Conservation (phyloP, 1,140 invertebrate species). For the Galendromus occidentalis region DNA sequence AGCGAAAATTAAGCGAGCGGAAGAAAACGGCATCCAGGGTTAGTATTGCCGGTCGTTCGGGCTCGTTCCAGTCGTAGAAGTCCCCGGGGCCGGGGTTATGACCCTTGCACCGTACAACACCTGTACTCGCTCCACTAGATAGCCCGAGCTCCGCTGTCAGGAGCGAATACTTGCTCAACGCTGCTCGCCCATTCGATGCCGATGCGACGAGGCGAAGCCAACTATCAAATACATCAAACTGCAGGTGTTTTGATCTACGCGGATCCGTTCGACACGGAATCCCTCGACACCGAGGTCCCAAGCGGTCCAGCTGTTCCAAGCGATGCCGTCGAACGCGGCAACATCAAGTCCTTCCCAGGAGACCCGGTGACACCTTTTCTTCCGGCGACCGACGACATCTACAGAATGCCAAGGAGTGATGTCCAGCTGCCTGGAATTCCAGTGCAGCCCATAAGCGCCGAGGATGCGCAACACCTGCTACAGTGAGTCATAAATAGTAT, state of each 20-base stretch:
- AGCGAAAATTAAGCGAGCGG: neutral
- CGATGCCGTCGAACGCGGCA: neutral
- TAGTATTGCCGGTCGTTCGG: too few species aligned
- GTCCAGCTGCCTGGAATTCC: slow-evolving; percentile 17
- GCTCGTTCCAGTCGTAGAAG: too few species aligned
- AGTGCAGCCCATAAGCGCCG: slow-evolving; percentile 15
- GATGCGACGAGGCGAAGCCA: too few species aligned
- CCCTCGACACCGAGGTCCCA: neutral
- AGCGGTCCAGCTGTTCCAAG: neutral
- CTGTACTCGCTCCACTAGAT: too few species aligned
- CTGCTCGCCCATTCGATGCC: too few species aligned
- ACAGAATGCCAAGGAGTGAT: neutral
- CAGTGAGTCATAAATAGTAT: slow-evolving; percentile 12
- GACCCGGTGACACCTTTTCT: slow-evolving; percentile 1
- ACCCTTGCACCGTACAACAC: too few species aligned
- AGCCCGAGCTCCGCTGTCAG: too few species aligned
- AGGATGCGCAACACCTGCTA: slow-evolving; percentile 15
- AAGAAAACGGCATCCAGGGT: neutral
- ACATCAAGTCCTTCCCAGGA: slow-evolving; percentile 4
- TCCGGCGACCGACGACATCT: neutral
- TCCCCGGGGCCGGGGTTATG: too few species aligned
- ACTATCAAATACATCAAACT: neutral
- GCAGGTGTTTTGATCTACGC: neutral
- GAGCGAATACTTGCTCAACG: too few species aligned
- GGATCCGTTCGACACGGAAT: slow-evolving; percentile 1